Conservation (phyloP, 2,888 invertebrate species). For the Pherbina coryleti region DNA sequence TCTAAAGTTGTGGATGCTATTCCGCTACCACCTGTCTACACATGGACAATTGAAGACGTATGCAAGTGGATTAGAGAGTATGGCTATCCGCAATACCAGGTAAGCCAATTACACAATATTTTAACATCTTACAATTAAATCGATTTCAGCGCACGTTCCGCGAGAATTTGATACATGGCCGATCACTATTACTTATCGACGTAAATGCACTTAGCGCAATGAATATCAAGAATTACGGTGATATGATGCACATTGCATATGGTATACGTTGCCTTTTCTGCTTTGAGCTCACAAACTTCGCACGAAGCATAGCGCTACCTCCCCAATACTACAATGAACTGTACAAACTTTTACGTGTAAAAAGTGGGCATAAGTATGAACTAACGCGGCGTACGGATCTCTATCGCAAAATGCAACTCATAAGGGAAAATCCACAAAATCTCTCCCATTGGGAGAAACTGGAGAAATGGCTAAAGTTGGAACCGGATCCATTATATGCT, state of each 20-base stretch:
- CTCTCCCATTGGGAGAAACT: slow-evolving; percentile 72
- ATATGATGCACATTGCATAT: slow-evolving; percentile 67
- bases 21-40: slow-evolving; percentile 68
- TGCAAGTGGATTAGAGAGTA: slow-evolving; percentile 71
- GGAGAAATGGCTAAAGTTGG: slow-evolving; percentile 55
- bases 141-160: slow-evolving; percentile 65
- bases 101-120: slow-evolving; percentile 50
- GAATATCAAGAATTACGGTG: slow-evolving; percentile 70
- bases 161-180: slow-evolving; percentile 70
- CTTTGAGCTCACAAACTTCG: slow-evolving; percentile 69
- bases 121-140: not conserved
- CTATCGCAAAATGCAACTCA: slow-evolving; percentile 72
- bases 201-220: slow-evolving; percentile 70
- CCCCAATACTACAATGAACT: slow-evolving; percentile 70
- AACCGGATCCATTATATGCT: slow-evolving; percentile 42
- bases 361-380: slow-evolving; percentile 72
- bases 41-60: slow-evolving; percentile 71
- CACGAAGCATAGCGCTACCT: slow-evolving; percentile 70
- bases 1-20: slow-evolving; percentile 67
- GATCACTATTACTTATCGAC: slow-evolving; percentile 70
- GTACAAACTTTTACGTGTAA: slow-evolving; percentile 71
- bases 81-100: slow-evolving; percentile 72
- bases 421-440: slow-evolving; percentile 68
- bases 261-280: slow-evolving; percentile 69
- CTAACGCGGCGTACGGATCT: slow-evolving; percentile 70